Evolutionary conservation across 2,888 invertebrate genomes (phyloP).

Genomic region (Lampropteryx suffumata): DNA sequence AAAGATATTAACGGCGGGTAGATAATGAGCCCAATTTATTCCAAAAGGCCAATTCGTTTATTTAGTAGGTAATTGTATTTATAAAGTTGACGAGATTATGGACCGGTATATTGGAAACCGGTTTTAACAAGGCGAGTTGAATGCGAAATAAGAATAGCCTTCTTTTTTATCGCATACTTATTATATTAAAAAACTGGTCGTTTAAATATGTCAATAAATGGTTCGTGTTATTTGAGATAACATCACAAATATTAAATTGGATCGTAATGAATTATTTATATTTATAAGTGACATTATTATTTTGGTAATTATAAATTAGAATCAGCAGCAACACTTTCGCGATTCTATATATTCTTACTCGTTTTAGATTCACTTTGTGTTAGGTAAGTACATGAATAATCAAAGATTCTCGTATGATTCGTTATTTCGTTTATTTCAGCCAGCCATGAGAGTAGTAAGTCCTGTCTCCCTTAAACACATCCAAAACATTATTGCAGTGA

Average conservation of each 20-base stretch:
- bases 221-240: slow-evolving; percentile 29
- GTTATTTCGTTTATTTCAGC: too few relatives aligned
- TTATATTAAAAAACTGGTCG: slow-evolving; percentile 34
- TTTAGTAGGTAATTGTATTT: slow-evolving; percentile 55
- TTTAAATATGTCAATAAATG: slow-evolving; percentile 29
- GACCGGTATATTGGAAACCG: slow-evolving; percentile 60
- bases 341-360: too few relatives aligned
- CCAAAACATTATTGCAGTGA: slow-evolving; percentile 5
- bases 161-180: slow-evolving; percentile 47
- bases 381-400: too few relatives aligned
- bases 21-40: slow-evolving; percentile 46
- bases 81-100: slow-evolving; percentile 56
- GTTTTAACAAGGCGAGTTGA: slow-evolving; percentile 53
- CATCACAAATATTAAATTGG: slow-evolving; percentile 27
- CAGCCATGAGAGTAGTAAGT: too few relatives aligned
- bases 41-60: slow-evolving; percentile 64
- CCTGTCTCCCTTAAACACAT: background rate
- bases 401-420: too few relatives aligned
- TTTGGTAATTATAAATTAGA: too few relatives aligned
- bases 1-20: too few relatives aligned
- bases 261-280: slow-evolving; percentile 27
- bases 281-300: too few relatives aligned
- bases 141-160: slow-evolving; percentile 61
- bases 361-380: too few relatives aligned
- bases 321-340: background rate